Base-by-base conservation (phyloP, 35 echinoderm and acorn worm species). In the Heliocidaris erythrogramma region DNA sequence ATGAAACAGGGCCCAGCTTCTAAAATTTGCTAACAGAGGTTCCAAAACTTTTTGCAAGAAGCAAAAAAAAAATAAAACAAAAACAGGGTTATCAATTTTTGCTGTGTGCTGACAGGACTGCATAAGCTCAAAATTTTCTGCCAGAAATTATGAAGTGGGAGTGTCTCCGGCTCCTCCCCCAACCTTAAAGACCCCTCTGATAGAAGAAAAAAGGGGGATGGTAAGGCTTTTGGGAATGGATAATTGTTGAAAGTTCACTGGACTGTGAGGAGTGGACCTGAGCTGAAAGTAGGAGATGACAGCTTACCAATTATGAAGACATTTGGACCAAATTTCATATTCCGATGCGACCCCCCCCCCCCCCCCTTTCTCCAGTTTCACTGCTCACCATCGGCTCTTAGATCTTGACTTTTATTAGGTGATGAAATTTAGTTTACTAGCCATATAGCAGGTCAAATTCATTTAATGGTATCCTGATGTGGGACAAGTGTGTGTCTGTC, bases 231-330 rank as follows among this genome's bases (percentile, higher is more conserved):
- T 27, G 27, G 65, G 65, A n/a, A 78, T 17, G 18, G 65, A 18
- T 78, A 78, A 78, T 78, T 78, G 65, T 78, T 78, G 65, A 78
- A 12, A 78, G 65, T 78, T 78, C 65, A n/a, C 5, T 78, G 65
- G 65, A 78, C 65, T 21, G 65, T 78, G 65, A 78, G 65, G 65
- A 27, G n/a, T 29, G 65, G 65, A 78, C 18, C 7, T 27, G 21
- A n/a, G 18, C 27, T 78, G n/a, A 78, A 78, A 78, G 18, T n/a
- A 78, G 65, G 65, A 78, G 65, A 78, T 78, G 65, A 78, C 65
- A 78, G 65, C 65, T 78, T 7, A 78, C 65, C 65, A 78, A 78
- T 78, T 78, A 78, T 78, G 65, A 78, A 78, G 65, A 78, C 65
- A 78, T 78, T 78, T 78, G 65, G 65, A 78, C 21, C 8, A 78